phyloP scores from a whole-genome alignment of 2,113 vertebrate genomes.

The Ceyx margarethae region DNA sequence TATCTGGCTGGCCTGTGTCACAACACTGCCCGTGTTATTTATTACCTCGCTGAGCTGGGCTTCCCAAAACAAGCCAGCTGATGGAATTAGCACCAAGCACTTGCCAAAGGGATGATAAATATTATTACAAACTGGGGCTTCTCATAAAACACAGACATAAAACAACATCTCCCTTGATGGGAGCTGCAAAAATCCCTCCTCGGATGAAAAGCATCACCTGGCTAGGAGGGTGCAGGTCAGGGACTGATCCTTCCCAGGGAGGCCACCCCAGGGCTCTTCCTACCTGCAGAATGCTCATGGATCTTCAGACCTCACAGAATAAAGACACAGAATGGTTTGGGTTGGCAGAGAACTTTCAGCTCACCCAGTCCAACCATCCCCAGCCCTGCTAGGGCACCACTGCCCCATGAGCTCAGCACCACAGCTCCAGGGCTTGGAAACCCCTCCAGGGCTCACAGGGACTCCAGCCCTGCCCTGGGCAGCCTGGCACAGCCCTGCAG shows the following conservation, averaged over 20 bases:
- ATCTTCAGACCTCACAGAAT: neutral
- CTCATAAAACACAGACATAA: constrained; percentile 18
- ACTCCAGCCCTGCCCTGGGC: no score
- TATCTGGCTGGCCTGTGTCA: neutral
- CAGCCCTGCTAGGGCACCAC: no score
- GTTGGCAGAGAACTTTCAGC: no score
- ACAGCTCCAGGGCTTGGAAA: no score
- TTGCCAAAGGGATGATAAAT: constrained; percentile 8
- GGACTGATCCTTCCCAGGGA: neutral
- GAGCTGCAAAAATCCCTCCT: constrained; percentile 12
- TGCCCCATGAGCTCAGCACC: no score
- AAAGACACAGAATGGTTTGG: neutral
- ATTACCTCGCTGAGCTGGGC: neutral
- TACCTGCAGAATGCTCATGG: neutral
- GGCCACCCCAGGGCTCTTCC: neutral
- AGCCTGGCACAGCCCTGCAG: no score
- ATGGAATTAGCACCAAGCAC: neutral
- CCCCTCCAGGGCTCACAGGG: no score
- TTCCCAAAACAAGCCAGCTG: constrained; percentile 1
- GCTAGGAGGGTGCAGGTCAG: neutral
- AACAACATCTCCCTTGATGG: constrained; percentile 4
- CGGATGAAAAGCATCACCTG: neutral
- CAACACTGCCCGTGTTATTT: constrained; percentile 12
- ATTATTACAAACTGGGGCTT: constrained; percentile 6
- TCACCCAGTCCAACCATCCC: no score